phyloP scores from a whole-genome alignment of 2,888 invertebrate species.

The Augochlorella aurata region DNA sequence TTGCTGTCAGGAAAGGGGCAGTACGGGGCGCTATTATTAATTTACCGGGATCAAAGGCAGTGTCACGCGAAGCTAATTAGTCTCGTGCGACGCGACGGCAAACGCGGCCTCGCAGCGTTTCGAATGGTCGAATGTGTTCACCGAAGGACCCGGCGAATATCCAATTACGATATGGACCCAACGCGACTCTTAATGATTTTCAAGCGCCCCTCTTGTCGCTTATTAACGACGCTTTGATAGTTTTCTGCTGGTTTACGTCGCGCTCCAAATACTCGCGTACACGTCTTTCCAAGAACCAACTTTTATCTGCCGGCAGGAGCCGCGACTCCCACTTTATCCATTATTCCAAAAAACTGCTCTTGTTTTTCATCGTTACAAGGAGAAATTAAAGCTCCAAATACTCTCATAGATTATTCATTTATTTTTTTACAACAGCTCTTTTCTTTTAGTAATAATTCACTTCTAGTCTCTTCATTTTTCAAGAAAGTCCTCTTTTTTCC shows the following conservation, averaged over 20 bases:
- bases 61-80: slow-evolving; percentile 67
- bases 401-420: too few relatives aligned
- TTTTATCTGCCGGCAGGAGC: too few relatives aligned
- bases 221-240: slow-evolving; percentile 2
- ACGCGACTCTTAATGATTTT: slow-evolving; percentile 42
- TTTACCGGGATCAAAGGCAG: slow-evolving; percentile 68
- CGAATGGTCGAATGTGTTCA: slow-evolving; percentile 48
- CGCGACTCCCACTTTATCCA: too few relatives aligned
- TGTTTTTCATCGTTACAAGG: too few relatives aligned
- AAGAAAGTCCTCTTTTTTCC: too few relatives aligned
- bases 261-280: neutral
- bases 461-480: too few relatives aligned
- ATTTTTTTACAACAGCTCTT: too few relatives aligned
- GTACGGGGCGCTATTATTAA: slow-evolving; percentile 63
- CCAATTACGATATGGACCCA: slow-evolving; percentile 45
- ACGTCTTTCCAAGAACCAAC: too few relatives aligned
- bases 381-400: too few relatives aligned
- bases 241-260: neutral
- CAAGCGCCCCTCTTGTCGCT: slow-evolving; percentile 1
- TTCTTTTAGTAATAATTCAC: too few relatives aligned
- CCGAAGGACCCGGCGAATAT: slow-evolving; percentile 46
- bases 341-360: too few relatives aligned
- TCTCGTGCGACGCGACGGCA: slow-evolving; percentile 46
- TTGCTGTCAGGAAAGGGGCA: slow-evolving; percentile 37
- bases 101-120: slow-evolving; percentile 14